These are phyloP conservation scores for Anorthoa munda DNA, from an alignment of 2,888 invertebrate species.

Conservation along the genomic window DNA sequence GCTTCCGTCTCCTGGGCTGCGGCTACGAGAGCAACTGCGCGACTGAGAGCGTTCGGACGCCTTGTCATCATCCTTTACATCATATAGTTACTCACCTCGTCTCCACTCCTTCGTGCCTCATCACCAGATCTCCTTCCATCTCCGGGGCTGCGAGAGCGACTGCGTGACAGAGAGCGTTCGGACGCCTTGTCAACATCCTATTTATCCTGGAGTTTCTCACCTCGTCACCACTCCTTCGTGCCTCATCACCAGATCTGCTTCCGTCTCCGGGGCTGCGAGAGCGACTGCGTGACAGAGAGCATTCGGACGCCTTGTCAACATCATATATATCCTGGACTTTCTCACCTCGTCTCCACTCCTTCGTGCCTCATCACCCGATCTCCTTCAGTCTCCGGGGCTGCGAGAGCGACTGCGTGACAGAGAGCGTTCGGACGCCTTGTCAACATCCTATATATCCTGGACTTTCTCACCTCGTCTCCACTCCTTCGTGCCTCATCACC, in stretches of 20 bases:
- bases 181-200: no score
- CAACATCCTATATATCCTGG: no score
- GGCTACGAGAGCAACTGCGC: constrained; percentile 72
- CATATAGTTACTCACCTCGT: constrained; percentile 76
- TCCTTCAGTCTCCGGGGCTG: constrained; percentile 79
- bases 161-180: constrained; percentile 40
- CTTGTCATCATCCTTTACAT: no score
- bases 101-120: constrained; percentile 86
- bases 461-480: no score
- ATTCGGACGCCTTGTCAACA: no score
- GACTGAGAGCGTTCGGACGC: no score
- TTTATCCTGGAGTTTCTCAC: no score
- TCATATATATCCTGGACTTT: no score
- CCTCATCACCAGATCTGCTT: constrained; percentile 88
- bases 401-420: constrained; percentile 56
- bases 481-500: constrained; percentile 88
- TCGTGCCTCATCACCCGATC: constrained; percentile 88
- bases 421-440: no score
- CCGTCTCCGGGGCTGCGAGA: no score
- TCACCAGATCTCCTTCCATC: constrained; percentile 86
- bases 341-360: constrained; percentile 85
- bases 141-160: constrained; percentile 69
- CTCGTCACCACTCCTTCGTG: constrained; percentile 83
- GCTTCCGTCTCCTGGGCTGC: no score
- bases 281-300: no score